Base-by-base conservation (phyloP, 2,797 vertebrate genomes). In the Melanotaenia maccullochi region DNA sequence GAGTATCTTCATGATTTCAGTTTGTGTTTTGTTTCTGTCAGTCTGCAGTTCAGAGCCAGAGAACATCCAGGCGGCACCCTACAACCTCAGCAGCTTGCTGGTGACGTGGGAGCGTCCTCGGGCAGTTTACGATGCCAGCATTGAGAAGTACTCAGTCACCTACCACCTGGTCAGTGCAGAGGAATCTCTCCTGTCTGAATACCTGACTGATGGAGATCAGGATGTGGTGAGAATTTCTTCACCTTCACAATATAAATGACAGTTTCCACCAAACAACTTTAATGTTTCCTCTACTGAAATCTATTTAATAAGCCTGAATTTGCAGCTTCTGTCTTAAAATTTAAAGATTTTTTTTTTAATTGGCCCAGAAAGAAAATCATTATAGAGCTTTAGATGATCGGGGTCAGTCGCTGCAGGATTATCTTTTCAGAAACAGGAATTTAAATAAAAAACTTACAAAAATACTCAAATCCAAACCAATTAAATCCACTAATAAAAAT, bases 1-100 rank as follows among this genome's bases (percentile, higher is more conserved):
- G n/a, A 22, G 20, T 22, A 49, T 22, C 20, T 11, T 3, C n/a
- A 22, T n/a, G 20, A 11, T 49, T 22, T 49, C 9, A 11, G 12
- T 38, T 55, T 3, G 7, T 2, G 1, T 52, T 54, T 3, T 65
- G 20, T 62, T 28, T 66, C 14, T 36, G 5, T 74, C 89, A 99
- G 98, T 97, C 89, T 99, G 98, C 91, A 98, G 97, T 73, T 97
- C 97, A 5, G 97, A 99, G 93, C 98, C 98, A 16, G 97, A 98
- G 92, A 96, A 96, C 79, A 90, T 98, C 57, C 95, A 97, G 22
- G 96, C 94, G 2, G 89, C 89, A 47, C 94, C 96, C 42, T 92
- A 97, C 85, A 99, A 99, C 89, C 94, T 95, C 40, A 98, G 96
- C 78, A 97, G 97, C 80, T 95, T 99, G 73, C 94, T 99, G 30